Evolutionary conservation across 2,797 vertebrate genomes (phyloP), one percentile per base, ranked within the genome.

Genomic region (Caiman crocodilus): DNA sequence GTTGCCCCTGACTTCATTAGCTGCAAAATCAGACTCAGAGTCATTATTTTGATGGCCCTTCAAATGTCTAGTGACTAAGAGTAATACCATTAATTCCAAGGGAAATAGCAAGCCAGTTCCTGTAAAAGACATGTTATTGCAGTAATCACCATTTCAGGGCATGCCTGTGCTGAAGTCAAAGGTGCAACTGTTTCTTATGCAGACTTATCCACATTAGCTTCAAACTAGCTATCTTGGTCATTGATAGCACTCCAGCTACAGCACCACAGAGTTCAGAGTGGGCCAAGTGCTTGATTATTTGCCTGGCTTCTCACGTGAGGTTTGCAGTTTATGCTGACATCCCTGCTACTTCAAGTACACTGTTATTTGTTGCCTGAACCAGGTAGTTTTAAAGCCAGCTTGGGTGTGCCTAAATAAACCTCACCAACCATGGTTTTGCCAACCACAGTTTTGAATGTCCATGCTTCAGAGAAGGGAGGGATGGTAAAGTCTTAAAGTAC

Each of bases 21-120:
- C 11, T 74, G 58, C 55, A 71, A 63, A 26, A 35, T 26, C 0
- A 0, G 60, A 61, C 60, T 13, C 23, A 13, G 23, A 61, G 60
- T 25, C 60, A 61, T 61, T 61, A 25, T 61, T 61, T 25, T 61
- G 60, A 61, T 61, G 10, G 60, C 11, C 60, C 25, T 23, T 61
- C 60, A 23, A 61, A 61, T 25, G 23, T 61, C 60, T 23, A 23
- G 17, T 61, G 82, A 25, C 84, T 20, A 10, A 50, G 59, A 82
- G 21, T 32, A 71, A 28, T 64, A 28, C 35, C 78, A 30, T 7
- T 9, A 0, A 50, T 61, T 79, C 4, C n/a, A 88, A 79, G 17
- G 4, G 23, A 30, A 60, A 67, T 78, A 77, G 28, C 56, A 50
- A 67, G 42, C 60, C 26, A 56, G 42, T 58, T 86, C 59, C 21